Base-by-base conservation (phyloP, 2,888 invertebrate genomes). In the Apamea monoglypha region DNA sequence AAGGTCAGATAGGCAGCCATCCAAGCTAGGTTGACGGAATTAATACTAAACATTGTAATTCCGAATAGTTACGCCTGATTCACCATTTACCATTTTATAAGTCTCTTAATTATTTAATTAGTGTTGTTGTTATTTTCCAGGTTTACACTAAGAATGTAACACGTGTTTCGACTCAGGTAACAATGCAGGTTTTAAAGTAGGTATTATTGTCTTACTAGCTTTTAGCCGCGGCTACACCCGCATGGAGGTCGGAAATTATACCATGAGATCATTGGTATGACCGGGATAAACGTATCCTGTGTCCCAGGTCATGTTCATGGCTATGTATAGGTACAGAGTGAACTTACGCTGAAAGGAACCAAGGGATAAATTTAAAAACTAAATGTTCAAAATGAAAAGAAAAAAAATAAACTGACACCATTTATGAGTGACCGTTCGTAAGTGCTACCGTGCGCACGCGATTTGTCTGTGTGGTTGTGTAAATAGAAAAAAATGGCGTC, bases 81-180 rank as follows among this genome's bases (percentile, higher is more conserved):
- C 5, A 16, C n/a, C n/a, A 36, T 56, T 2, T 56, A 16, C 18
- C 36, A 56, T 56, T 14, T 25, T 36, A 14, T 25, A 64, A 21
- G 21, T 21, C 21, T 32, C 32, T 6, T 32, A 21, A 64, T 64
- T 8, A 69, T 47, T 50, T 50, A 32, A 32, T 50, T 14, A 25
- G 8, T 50, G 14, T 32, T 29, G 4, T 70, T 69, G 16, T 64
- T 64, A 6, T 36, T 53, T 94, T 81, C 1, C 94, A 96, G 96
- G 83, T 81, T 70, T 95, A 94, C 87, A 96, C 94, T 83, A 95
- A 94, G 82, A 94, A 95, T 86, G 93, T 96, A 63, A 83, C 92
- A 78, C 96, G 96, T 88, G 74, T 95, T 74, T 90, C 94, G 72
- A 94, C 95, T 81, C 81, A 93, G 95, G 95, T 96, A 94, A 86